Evolutionary conservation across 2,797 vertebrate species (phyloP).

Genomic region (Glossophaga mutica): DNA sequence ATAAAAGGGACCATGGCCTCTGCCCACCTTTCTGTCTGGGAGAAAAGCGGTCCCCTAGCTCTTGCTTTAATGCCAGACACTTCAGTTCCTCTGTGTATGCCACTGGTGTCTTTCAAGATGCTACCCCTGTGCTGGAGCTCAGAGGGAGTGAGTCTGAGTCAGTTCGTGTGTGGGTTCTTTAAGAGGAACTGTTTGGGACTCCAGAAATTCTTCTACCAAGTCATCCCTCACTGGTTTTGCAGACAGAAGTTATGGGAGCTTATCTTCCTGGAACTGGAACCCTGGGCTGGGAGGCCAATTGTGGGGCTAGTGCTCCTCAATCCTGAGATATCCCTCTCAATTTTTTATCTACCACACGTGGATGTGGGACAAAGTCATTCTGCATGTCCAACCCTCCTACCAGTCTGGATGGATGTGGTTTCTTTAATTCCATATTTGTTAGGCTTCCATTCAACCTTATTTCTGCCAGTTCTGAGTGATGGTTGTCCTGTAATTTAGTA

Average conservation of each 20-base stretch:
- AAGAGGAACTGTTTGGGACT: too few relatives aligned
- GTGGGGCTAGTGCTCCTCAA: neutral
- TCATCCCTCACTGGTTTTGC: neutral
- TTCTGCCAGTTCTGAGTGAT: neutral
- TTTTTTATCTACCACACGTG: neutral
- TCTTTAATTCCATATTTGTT: neutral
- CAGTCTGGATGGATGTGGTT: neutral
- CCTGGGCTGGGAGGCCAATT: neutral
- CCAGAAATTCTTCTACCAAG: too few relatives aligned
- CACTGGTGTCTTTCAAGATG: too few relatives aligned
- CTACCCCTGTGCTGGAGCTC: too few relatives aligned
- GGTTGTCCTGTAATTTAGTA: neutral
- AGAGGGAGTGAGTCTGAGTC: too few relatives aligned
- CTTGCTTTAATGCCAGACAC: too few relatives aligned
- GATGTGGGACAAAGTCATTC: neutral
- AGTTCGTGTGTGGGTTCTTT: too few relatives aligned
- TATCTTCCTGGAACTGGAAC: neutral
- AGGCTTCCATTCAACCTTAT: neutral
- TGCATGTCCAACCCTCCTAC: neutral
- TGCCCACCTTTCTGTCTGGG: too few relatives aligned
- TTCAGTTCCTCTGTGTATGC: too few relatives aligned
- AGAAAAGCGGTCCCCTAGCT: too few relatives aligned
- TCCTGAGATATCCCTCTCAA: neutral
- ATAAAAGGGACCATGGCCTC: too few relatives aligned
- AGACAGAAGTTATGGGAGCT: neutral